Base-by-base conservation (phyloP, 2,888 invertebrate species). In the Metalampra italica region DNA sequence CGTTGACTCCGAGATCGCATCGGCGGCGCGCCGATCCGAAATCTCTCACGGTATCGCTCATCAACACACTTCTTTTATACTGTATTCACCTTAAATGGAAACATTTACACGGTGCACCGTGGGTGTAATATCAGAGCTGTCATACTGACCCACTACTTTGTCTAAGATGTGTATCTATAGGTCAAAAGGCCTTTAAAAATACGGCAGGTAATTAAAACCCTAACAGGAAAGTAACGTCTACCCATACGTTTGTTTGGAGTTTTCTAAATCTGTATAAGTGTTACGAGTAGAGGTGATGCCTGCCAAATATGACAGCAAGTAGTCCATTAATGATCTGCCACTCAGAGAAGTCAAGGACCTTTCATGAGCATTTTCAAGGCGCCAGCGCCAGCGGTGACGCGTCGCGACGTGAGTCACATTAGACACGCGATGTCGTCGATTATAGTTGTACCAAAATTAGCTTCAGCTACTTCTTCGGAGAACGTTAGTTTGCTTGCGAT, bases 301-400 rank as follows among this genome's bases (percentile, higher is more conserved):
- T 12, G 7, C 45, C 41, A 55, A 54, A 58, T 61, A 59, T 12
- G 62, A 64, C 71, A 73, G 74, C 70, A 78, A 78, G 70, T 67
- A 71, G 63, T 65, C 68, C 70, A 77, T 78, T 71, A 75, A 67
- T 66, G 67, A 74, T 69, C 72, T 71, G 71, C 72, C 71, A 75
- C 62, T 68, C 65, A 55, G 7, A 71, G 66, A 71, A 78, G 80
- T 80, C 81, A 81, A 80, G 73, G 75, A 81, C 81, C 79, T 78
- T 68, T 74, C 41, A 67, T 66, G 69, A 63, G 62, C 60, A 62
- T 49, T 55, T 49, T 51, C 52, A 53, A 55, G 56, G 50, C 54
- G 56, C 55, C 54, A 52, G 39, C 39, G 38, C 14, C 34, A 34
- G 45, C 56, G 22, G 5, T 5, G 22, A 2, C 2, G 5, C 22